These are phyloP conservation scores for Hypolimnas misippus DNA, from an alignment of 2,888 invertebrate species.

Conservation along the genomic window DNA sequence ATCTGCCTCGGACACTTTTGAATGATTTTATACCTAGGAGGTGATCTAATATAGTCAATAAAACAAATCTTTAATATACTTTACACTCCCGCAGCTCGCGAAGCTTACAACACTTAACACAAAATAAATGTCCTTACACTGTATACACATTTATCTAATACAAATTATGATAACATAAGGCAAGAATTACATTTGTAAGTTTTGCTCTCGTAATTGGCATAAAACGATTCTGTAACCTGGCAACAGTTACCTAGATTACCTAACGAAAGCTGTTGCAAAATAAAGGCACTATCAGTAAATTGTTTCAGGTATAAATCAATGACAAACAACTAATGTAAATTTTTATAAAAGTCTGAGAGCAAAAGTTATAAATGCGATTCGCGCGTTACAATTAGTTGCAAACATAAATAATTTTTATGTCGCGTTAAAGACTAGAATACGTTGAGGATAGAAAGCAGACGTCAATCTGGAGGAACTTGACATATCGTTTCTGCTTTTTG, in stretches of 20 bases:
- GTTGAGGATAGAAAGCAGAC: slow-evolving; percentile 83
- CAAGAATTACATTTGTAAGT: too few species aligned
- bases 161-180: slow-evolving; percentile 71
- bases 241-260: too few species aligned
- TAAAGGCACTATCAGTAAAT: too few species aligned
- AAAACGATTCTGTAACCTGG: too few species aligned
- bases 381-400: slow-evolving; percentile 80
- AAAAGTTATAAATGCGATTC: too few species aligned
- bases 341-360: too few species aligned
- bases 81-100: slow-evolving; percentile 66
- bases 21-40: slow-evolving; percentile 65
- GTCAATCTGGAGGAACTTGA: slow-evolving; percentile 71
- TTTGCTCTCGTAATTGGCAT: too few species aligned
- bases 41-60: slow-evolving; percentile 56
- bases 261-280: too few species aligned
- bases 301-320: too few species aligned
- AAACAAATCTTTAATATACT: slow-evolving; percentile 71
- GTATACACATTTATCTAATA: slow-evolving; percentile 61
- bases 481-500: slow-evolving; percentile 63
- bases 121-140: slow-evolving; percentile 69
- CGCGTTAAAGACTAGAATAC: slow-evolving; percentile 82
- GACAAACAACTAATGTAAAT: too few species aligned
- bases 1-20: slow-evolving; percentile 55
- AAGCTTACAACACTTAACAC: slow-evolving; percentile 76
- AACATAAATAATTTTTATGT: slow-evolving; percentile 72